Base-by-base conservation (phyloP, 92 coral and sea anemone species). In the Palythoa grandiflora region DNA sequence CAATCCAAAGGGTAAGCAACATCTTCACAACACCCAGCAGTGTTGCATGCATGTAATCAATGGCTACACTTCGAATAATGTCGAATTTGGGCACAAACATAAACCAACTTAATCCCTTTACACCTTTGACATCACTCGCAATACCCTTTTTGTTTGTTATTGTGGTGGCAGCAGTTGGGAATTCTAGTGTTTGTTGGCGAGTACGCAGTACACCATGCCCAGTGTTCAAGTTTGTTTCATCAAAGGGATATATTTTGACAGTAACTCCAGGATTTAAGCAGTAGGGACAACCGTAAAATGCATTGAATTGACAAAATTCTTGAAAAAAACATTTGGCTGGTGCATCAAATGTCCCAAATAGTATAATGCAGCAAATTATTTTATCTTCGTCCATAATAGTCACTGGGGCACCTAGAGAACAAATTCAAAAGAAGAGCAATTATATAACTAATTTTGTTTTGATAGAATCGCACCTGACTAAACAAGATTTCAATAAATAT, bases 251-350 rank as follows among this genome's bases (percentile, higher is more conserved):
- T 21, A 94, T 89, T 77, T 93, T 89, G 0, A 89, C 84, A 36
- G 90, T 86, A 73, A 86, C 88, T 2, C 96, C 96, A 37, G 88
- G 92, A 75, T 72, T 60, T 36, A 84, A 78, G 38, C 96, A 92
- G 77, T 73, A 90, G 0, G 94, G 94, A 57, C 94, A 94, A 2
- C 96, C 96, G 87, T 38, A 89, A 28, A 48, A 52, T 28, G 93
- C 96, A 94, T 87, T 94, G 65, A 77, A 94, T 52, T 94, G 96
- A 1, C 55, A 16, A 44, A 92, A 53, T 36, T 89, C 83, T 50
- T 92, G 94, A 73, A 92, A 87, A 3, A 92, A 36, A 88, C 96
- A 94, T 63, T 90, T 87, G 0, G 96, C 94, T 11, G 96, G 94
- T 9, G 94, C 93, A 85, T 92, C 94, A 89, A 89, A 89, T 57